Evolutionary conservation across 2,888 invertebrate genomes (phyloP), one percentile per base, ranked within the genome.

Genomic region (Drosophila sordidapex): DNA sequence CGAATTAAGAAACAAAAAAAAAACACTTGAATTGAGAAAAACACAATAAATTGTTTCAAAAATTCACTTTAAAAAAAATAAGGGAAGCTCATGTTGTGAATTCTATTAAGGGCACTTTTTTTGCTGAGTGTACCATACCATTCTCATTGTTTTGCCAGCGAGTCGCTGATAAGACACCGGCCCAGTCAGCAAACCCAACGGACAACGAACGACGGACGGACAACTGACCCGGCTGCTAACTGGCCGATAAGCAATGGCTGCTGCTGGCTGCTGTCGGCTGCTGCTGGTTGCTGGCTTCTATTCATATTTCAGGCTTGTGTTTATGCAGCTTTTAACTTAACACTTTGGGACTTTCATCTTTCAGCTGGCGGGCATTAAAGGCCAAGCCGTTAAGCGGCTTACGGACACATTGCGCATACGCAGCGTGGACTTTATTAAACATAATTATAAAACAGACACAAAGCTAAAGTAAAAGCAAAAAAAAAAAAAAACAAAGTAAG

Each of bases 271-370:
- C 38, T 64, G 58, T 4, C 4, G 27, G 27, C 0, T 27, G 27
- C 27, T 27, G 27, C 27, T 27, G 40, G 25, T 38, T 43, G 25
- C 54, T 46, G 57, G n/a, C 51, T 58, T 49, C 63, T 70, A 52
- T 60, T 68, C 81, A 78, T 86, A 71, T 76, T 86, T 74, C 81
- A 74, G 87, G 57, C 21, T 78, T 65, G 70, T 86, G 81, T 81
- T 88, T 88, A 76, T 84, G 81, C 84, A 88, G 83, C 83, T 88
- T 86, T 66, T 38, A 75, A 79, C 63, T 70, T 64, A 88, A 88
- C 84, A 83, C 84, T 83, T 83, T 79, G 59, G 62, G 52, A 62
- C 59, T 76, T 73, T 59, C 52, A 21, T 57, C 65, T 68, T 61
- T 33, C 51, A 51, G 69, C 40, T 43, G 61, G 35, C 58, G 59